Percentiles rank a stretch among this genome's conserved stretches.
Evolutionary conservation across 2,797 vertebrate species (phyloP).

Genomic region (Valencia hispanica): DNA sequence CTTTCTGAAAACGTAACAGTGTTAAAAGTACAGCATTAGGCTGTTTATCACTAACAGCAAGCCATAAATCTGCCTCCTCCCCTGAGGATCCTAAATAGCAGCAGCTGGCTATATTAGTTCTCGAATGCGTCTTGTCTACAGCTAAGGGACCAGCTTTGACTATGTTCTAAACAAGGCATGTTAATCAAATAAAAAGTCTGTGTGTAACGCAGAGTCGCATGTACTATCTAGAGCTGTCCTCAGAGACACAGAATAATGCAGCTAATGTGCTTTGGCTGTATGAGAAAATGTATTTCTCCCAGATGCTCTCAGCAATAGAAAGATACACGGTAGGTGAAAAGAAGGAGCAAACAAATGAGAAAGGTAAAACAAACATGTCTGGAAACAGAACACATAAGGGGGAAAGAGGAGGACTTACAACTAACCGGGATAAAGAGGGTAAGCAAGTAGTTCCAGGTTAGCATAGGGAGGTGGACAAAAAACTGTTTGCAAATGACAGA

Average conservation of each 20-base stretch:
- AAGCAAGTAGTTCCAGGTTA: slow-evolving; percentile 43
- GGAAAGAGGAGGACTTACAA: slow-evolving; percentile 38
- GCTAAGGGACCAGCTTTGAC: slow-evolving; percentile 64
- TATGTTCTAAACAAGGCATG: slow-evolving; percentile 64
- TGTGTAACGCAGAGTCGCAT: slow-evolving; percentile 66
- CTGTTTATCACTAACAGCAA: slow-evolving; percentile 46
- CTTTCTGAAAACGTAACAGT: slow-evolving; percentile 38
- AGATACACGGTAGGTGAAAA: slow-evolving; percentile 28
- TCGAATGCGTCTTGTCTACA: slow-evolving; percentile 54
- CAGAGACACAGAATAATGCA: slow-evolving; percentile 71
- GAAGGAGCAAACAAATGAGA: slow-evolving; percentile 16
- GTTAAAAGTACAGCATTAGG: slow-evolving; percentile 39
- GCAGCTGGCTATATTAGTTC: slow-evolving; percentile 61
- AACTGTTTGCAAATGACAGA: slow-evolving; percentile 76
- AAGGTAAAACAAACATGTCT: slow-evolving; percentile 45
- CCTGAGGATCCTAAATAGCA: slow-evolving; percentile 62
- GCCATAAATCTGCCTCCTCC: slow-evolving; percentile 51
- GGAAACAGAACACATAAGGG: slow-evolving; percentile 27
- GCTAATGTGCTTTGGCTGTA: slow-evolving; percentile 73
- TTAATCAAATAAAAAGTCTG: slow-evolving; percentile 75
- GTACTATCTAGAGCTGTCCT: slow-evolving; percentile 67
- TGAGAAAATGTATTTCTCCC: slow-evolving; percentile 69
- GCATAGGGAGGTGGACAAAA: slow-evolving; percentile 42
- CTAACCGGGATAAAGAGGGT: slow-evolving; percentile 19
- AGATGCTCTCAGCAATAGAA: slow-evolving; percentile 54